phyloP scores from a whole-genome alignment of 2,888 invertebrate species.

The Pristionchus maxplancki region DNA sequence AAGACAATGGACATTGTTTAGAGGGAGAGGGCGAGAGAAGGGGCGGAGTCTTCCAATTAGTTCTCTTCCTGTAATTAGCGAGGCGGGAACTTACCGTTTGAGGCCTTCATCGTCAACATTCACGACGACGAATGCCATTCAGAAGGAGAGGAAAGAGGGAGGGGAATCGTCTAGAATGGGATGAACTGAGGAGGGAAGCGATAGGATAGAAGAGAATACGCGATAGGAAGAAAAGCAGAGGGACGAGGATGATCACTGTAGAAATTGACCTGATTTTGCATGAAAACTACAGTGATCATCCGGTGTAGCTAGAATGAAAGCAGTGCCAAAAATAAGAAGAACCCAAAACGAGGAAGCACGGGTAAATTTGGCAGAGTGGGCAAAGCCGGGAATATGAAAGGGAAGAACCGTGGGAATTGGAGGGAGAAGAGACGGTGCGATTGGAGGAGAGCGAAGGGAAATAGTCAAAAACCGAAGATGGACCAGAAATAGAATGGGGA shows the following conservation, averaged over 20 bases:
- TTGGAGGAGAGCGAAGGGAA: not conserved
- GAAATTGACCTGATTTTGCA: not conserved
- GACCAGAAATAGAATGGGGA: slow-evolving; percentile 15
- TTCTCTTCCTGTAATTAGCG: not conserved
- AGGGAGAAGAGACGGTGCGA: not conserved
- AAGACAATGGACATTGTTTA: slow-evolving; percentile 40
- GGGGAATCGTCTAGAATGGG: not conserved
- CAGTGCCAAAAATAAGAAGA: not conserved
- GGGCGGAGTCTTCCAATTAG: not conserved
- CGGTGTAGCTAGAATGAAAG: not conserved
- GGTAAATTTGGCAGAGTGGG: not conserved
- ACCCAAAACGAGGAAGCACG: not conserved
- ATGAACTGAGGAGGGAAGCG: slow-evolving; percentile 7
- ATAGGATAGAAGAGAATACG: not conserved
- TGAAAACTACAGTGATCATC: not conserved
- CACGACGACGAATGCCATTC: slow-evolving; percentile 42
- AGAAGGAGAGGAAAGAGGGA: not conserved
- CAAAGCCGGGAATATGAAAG: slow-evolving; percentile 34
- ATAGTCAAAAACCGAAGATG: slow-evolving; percentile 9
- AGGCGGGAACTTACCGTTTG: not conserved
- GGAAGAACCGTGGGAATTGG: slow-evolving; percentile 29
- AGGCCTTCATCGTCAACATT: slow-evolving; percentile 40
- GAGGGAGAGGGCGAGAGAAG: not conserved
- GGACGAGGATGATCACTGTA: not conserved
- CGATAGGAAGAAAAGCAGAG: slow-evolving; percentile 5